A percentile compares a stretch with the other conserved stretches of the same genome.
Evolutionary conservation across 23 tunicate genomes (phyloP).

Genomic region (Ascidia mentula): DNA sequence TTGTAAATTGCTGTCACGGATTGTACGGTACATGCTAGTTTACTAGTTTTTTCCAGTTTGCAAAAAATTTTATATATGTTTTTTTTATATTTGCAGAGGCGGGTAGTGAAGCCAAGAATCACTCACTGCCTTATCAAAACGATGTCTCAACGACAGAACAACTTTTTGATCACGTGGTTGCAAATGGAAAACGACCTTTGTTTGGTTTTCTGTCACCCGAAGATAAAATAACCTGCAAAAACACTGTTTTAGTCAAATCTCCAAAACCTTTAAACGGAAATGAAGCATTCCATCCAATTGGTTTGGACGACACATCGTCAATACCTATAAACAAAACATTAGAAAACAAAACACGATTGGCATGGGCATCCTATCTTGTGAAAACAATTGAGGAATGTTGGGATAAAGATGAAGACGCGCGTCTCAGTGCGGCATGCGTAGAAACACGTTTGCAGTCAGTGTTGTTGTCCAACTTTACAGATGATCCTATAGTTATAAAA

Average conservation of each 20-base stretch:
- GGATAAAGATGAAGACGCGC: constrained; percentile 74
- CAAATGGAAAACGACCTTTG: constrained; percentile 13
- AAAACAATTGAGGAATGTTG: constrained; percentile 56
- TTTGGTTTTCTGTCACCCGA: constrained; percentile 6
- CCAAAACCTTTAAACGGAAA: too few species aligned
- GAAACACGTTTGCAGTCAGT: constrained; percentile 8
- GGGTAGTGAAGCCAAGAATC: too few species aligned
- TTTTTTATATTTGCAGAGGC: too few species aligned
- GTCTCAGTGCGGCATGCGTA: constrained; percentile 59
- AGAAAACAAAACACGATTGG: too few species aligned
- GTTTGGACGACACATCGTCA: too few species aligned
- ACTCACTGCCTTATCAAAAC: constrained; percentile 37
- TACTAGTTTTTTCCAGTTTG: too few species aligned
- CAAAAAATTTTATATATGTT: too few species aligned
- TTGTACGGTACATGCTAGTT: constrained; percentile 47
- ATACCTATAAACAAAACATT: too few species aligned
- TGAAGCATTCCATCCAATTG: too few species aligned
- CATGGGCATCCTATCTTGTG: background rate
- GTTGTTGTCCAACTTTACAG: background rate
- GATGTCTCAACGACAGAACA: constrained; percentile 19
- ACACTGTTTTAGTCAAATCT: too few species aligned
- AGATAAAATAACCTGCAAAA: background rate
- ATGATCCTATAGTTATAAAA: background rate
- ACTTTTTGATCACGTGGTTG: constrained; percentile 33
- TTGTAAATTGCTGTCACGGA: constrained; percentile 32